A percentile compares a stretch with the other conserved stretches of the same genome.
These are phyloP conservation scores for Octodonta nipae DNA, from an alignment of 2,888 invertebrate genomes.

Conservation along the genomic window DNA sequence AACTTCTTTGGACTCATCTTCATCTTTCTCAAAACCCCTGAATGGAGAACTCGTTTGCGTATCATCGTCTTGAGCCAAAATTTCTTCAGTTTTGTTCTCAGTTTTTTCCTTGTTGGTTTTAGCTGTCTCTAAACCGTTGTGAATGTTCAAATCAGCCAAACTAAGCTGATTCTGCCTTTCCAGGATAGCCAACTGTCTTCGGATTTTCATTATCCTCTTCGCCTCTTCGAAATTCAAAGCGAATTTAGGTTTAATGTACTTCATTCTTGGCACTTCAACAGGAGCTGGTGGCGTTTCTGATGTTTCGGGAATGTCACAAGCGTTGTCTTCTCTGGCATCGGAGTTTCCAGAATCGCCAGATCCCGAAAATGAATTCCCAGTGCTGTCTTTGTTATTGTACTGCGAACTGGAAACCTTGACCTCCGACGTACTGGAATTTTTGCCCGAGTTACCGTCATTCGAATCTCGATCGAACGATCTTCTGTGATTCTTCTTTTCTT, in stretches of 20 bases:
- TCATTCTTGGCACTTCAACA: slow-evolving; percentile 11
- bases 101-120: neutral
- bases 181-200: slow-evolving; percentile 49
- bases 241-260: slow-evolving; percentile 49
- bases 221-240: slow-evolving; percentile 56
- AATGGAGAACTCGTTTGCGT: too few species aligned
- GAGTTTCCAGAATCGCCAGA: slow-evolving; percentile 31
- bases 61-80: neutral
- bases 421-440: slow-evolving; percentile 23
- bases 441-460: slow-evolving; percentile 48
- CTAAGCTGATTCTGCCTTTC: slow-evolving; percentile 36
- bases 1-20: neutral
- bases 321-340: slow-evolving; percentile 18
- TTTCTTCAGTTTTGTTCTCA: neutral
- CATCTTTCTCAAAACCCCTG: neutral
- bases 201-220: slow-evolving; percentile 49
- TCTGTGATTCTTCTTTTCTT: slow-evolving; percentile 49
- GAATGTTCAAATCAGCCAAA: slow-evolving; percentile 9
- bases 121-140: neutral
- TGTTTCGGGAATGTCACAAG: neutral
- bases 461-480: slow-evolving; percentile 70
- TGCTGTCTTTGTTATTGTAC: slow-evolving; percentile 9
- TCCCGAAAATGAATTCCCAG: slow-evolving; percentile 6
- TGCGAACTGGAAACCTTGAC: slow-evolving; percentile 30
- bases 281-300: neutral